A percentile compares a stretch with the other conserved stretches of the same genome.
These are phyloP conservation scores for Labroides dimidiatus DNA, from an alignment of 2,797 vertebrate species.

Conservation along the genomic window DNA sequence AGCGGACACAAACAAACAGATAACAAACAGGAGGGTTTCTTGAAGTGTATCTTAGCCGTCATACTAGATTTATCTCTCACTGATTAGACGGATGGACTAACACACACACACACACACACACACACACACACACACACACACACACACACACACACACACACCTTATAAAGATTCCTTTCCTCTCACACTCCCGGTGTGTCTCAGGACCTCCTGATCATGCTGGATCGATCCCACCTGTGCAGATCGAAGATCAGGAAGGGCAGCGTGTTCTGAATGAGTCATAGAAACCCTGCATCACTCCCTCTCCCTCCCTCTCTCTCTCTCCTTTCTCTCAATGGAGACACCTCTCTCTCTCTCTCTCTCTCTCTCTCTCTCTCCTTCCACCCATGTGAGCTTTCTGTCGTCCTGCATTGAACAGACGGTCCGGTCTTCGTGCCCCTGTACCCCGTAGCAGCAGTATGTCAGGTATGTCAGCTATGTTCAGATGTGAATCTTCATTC, in stretches of 20 bases:
- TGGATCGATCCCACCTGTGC: conserved; percentile 70
- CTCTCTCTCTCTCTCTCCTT: conserved; percentile 3
- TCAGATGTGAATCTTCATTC: conserved; percentile 56
- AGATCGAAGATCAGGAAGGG: conserved; percentile 53
- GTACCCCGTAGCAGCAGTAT: conserved; percentile 50
- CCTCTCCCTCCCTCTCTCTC: conserved; percentile 13
- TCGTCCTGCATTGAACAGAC: conserved; percentile 9
- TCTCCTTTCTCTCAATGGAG: conserved; percentile 33
- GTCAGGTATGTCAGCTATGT: conserved; percentile 69
- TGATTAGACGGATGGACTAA: conserved; percentile 45
- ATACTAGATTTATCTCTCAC: conserved; percentile 15
- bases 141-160: conserved; percentile 40
- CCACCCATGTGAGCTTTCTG: background rate
- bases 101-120: conserved; percentile 43
- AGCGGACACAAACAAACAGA: conserved; percentile 53
- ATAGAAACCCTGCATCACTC: conserved; percentile 56
- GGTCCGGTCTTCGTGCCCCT: conserved; percentile 22
- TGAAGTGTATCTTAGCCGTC: conserved; percentile 9
- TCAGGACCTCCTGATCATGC: conserved; percentile 21
- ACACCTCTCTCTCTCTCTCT: conserved; percentile 13
- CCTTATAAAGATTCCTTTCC: conserved; percentile 52
- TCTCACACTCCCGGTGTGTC: conserved; percentile 31
- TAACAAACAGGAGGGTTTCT: conserved; percentile 42
- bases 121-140: conserved; percentile 42
- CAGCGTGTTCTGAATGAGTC: conserved; percentile 71